Conservation (phyloP, 2,113 vertebrate species). For the Microtus pennsylvanicus region DNA sequence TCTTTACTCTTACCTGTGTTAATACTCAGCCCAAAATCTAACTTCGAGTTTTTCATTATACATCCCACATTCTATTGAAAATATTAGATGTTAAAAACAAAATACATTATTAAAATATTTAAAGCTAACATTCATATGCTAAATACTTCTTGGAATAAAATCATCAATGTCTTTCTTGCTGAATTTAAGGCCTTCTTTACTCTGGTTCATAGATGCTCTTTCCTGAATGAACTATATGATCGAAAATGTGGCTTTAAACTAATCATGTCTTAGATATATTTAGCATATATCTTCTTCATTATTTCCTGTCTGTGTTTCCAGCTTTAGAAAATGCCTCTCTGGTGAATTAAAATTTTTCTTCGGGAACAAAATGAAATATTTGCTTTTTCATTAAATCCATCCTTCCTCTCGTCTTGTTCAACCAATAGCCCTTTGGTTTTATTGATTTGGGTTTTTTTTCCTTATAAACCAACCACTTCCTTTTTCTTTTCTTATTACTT, state of each 20-base stretch:
- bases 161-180: neutral
- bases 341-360: neutral
- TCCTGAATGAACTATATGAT: neutral
- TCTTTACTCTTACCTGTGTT: neutral
- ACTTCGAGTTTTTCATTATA: neutral
- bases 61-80: neutral
- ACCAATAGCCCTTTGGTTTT: neutral
- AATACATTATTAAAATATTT: neutral
- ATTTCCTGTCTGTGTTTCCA: neutral
- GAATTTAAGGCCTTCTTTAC: neutral
- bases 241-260: conserved; percentile 15
- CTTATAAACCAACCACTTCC: too few relatives aligned
- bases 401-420: neutral
- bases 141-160: neutral
- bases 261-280: neutral
- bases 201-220: neutral
- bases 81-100: neutral
- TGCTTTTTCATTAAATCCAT: neutral
- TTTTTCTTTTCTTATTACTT: too few relatives aligned
- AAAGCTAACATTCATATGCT: neutral
- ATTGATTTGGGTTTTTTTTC: too few relatives aligned
- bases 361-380: neutral
- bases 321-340: neutral
- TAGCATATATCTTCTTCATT: neutral
- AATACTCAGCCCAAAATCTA: neutral